Evolutionary conservation across 1,140 invertebrate species (phyloP).

Genomic region (Drosophila kurseongensis): DNA sequence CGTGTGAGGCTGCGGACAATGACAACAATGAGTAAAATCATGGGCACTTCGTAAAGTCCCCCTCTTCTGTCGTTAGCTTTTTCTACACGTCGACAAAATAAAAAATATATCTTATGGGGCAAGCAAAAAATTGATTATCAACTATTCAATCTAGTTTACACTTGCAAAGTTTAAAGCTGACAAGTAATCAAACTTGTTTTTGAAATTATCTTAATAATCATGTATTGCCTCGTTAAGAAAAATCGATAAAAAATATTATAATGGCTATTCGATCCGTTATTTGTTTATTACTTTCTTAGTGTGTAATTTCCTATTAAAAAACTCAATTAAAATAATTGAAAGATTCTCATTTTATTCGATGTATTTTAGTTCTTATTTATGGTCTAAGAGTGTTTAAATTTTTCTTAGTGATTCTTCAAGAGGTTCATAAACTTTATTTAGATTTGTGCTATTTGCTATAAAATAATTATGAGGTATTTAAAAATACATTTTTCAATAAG

Average conservation of each 20-base stretch:
- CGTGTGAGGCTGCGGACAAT: slow-evolving; percentile 60
- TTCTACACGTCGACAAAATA: slow-evolving; percentile 19
- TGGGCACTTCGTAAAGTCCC: slow-evolving; percentile 67
- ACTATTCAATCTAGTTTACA: slow-evolving; percentile 26
- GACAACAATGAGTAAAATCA: slow-evolving; percentile 81
- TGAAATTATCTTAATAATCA: slow-evolving; percentile 15
- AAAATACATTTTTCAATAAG: too few relatives aligned
- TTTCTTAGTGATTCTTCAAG: too few relatives aligned
- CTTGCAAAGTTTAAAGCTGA: slow-evolving; percentile 30
- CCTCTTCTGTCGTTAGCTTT: slow-evolving; percentile 22
- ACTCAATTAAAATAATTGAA: too few relatives aligned
- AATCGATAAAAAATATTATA: background rate
- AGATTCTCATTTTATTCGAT: too few relatives aligned
- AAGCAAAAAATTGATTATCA: slow-evolving; percentile 13
- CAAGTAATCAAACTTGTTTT: slow-evolving; percentile 18
- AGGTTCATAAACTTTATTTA: too few relatives aligned
- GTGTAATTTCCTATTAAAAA: background rate
- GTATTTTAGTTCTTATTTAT: too few relatives aligned
- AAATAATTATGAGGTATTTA: too few relatives aligned
- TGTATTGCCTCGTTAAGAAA: background rate
- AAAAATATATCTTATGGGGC: slow-evolving; percentile 2
- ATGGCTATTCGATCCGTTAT: background rate
- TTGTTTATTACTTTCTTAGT: background rate
- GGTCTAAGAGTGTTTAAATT: too few relatives aligned
- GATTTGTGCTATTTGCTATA: too few relatives aligned